phyloP scores from a whole-genome alignment of 2,888 invertebrate species.

The Auanema sp. region DNA sequence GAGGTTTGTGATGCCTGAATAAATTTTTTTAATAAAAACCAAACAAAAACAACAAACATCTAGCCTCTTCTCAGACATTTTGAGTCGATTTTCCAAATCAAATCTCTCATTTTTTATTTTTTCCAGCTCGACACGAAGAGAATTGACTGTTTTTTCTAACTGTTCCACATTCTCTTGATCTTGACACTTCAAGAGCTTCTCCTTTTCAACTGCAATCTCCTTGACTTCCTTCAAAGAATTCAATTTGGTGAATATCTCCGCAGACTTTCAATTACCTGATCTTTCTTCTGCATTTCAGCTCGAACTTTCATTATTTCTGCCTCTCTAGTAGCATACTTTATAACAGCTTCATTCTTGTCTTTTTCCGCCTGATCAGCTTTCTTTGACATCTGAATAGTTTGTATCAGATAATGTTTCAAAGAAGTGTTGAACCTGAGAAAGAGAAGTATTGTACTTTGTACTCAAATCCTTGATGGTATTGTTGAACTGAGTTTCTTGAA shows the following conservation, averaged over 20 bases:
- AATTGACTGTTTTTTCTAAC: constrained; percentile 36
- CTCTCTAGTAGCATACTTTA: constrained; percentile 58
- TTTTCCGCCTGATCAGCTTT: constrained; percentile 43
- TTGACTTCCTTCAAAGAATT: constrained; percentile 14
- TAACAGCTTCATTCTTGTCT: constrained; percentile 56
- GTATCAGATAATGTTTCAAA: not conserved
- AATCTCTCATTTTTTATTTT: constrained; percentile 41
- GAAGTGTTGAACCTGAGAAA: constrained; percentile 37
- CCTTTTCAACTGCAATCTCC: constrained; percentile 7
- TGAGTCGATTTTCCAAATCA: constrained; percentile 48
- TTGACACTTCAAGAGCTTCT: constrained; percentile 22
- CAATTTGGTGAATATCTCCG: not conserved
- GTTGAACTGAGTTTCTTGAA: constrained; percentile 50
- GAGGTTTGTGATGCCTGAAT: constrained; percentile 30
- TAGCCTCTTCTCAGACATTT: constrained; percentile 41
- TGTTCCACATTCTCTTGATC: constrained; percentile 32
- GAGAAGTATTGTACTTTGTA: constrained; percentile 35
- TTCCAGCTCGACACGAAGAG: constrained; percentile 41
- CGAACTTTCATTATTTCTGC: constrained; percentile 49
- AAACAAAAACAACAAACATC: constrained; percentile 24
- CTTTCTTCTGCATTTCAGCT: constrained; percentile 32
- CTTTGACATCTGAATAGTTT: constrained; percentile 40
- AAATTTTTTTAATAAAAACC: not conserved
- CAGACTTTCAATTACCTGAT: constrained; percentile 19
- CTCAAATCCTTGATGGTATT: constrained; percentile 39